A percentile compares a stretch with the other conserved stretches of the same genome.
phyloP scores from a whole-genome alignment of 2,113 vertebrate genomes.

The Prinia subflava region DNA sequence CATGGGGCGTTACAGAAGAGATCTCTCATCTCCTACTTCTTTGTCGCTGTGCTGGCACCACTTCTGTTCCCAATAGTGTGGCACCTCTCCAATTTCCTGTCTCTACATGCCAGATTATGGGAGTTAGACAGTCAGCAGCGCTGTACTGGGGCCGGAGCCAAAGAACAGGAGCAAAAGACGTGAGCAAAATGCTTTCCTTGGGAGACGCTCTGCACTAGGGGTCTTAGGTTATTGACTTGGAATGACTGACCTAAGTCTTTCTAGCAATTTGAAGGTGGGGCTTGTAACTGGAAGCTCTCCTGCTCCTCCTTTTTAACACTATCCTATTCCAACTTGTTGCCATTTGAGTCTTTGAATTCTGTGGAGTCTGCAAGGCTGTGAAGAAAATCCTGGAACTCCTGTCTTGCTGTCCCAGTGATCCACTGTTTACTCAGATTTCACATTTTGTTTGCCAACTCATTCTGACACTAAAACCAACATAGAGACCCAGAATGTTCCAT shows the following conservation, averaged over 20 bases:
- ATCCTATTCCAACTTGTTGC: neutral
- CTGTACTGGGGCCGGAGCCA: constrained; percentile 31
- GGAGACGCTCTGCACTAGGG: neutral
- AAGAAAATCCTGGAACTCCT: constrained; percentile 2
- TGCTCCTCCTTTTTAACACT: neutral
- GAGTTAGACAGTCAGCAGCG: neutral
- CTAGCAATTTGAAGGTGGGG: constrained; percentile 34
- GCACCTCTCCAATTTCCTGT: constrained; percentile 26
- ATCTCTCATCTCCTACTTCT: neutral
- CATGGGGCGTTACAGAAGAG: neutral
- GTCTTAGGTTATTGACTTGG: constrained; percentile 26
- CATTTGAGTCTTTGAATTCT: neutral
- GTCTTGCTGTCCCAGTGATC: neutral
- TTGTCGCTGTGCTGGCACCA: constrained; percentile 1
- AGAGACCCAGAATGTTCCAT: neutral
- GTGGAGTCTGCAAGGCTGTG: neutral
- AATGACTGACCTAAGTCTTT: constrained; percentile 35
- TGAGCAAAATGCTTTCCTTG: constrained; percentile 42
- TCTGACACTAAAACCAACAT: neutral
- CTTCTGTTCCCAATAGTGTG: neutral
- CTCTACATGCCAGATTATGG: constrained; percentile 26
- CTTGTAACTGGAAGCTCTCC: constrained; percentile 22
- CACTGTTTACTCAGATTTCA: neutral
- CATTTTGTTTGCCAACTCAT: neutral
- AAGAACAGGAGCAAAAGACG: constrained; percentile 18